Percentiles rank a stretch among this genome's conserved stretches.
Evolutionary conservation across 2,797 vertebrate genomes (phyloP).

Genomic region (Varecia variegata): DNA sequence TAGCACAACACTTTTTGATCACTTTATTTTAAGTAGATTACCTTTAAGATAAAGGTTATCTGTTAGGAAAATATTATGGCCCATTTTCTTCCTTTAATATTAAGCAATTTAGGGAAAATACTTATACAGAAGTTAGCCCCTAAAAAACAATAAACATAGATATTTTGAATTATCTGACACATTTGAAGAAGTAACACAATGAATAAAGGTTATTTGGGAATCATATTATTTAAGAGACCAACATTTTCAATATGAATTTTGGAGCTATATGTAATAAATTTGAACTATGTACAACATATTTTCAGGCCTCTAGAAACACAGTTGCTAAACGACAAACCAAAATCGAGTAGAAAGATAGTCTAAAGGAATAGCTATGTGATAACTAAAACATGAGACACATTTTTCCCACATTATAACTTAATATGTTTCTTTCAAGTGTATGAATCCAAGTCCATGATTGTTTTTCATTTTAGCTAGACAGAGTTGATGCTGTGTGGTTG

Average conservation of each 20-base stretch:
- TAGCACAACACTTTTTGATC: not conserved
- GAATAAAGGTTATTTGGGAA: not conserved
- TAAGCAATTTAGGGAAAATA: not conserved
- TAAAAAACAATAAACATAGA: not conserved
- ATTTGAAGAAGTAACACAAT: not conserved
- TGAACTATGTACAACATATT: not conserved
- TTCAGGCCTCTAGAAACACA: not conserved
- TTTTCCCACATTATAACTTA: not conserved
- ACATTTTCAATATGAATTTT: not conserved
- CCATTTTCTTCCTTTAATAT: not conserved
- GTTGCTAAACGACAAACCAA: not conserved
- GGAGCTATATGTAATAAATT: not conserved
- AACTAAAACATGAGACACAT: not conserved
- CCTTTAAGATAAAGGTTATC: not conserved
- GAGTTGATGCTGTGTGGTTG: not conserved
- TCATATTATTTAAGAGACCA: not conserved
- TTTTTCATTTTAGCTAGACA: not conserved
- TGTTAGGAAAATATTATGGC: not conserved
- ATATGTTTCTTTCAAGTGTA: not conserved
- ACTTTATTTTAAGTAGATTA: not conserved
- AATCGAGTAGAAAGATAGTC: not conserved
- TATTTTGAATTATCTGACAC: not conserved
- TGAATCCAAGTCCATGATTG: not conserved
- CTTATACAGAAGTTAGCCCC: not conserved
- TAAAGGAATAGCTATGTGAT: not conserved